A percentile compares a stretch with the other conserved stretches of the same genome.
These are phyloP conservation scores for Plecotus auritus DNA, from an alignment of 2,113 vertebrate genomes.

Conservation along the genomic window DNA sequence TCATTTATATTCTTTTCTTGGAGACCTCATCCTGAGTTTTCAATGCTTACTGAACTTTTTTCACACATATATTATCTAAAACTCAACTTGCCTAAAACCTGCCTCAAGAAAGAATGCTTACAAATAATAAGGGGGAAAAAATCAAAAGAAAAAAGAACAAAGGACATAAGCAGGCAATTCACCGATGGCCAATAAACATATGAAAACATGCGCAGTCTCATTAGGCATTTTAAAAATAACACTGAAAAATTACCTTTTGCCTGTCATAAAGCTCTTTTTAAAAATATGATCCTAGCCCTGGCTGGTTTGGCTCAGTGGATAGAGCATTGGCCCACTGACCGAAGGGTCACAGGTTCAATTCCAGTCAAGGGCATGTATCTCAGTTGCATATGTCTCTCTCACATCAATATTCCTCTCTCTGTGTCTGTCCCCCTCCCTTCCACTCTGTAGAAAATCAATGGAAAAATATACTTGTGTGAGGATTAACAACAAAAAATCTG, in stretches of 20 bases:
- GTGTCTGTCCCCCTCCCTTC: too few relatives aligned
- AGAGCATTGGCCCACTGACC: too few relatives aligned
- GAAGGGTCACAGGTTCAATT: too few relatives aligned
- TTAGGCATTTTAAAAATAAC: background rate
- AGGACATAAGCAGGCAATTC: background rate
- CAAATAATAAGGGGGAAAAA: background rate
- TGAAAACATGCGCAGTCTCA: background rate
- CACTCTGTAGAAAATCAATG: too few relatives aligned
- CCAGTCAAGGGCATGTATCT: too few relatives aligned
- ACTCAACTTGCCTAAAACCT: background rate
- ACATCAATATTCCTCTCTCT: too few relatives aligned
- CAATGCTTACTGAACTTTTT: conserved; percentile 18
- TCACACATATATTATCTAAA: background rate
- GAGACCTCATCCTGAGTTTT: background rate
- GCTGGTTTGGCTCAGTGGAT: too few relatives aligned
- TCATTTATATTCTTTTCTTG: background rate
- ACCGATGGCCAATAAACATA: background rate
- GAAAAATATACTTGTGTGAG: too few relatives aligned
- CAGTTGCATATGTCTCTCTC: too few relatives aligned
- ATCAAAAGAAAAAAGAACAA: background rate
- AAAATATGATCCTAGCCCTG: too few relatives aligned
- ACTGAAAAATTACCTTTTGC: background rate
- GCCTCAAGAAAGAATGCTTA: conserved; percentile 7
- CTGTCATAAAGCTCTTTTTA: background rate
- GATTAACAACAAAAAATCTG: background rate